Conservation (phyloP, 2,113 vertebrate species). For the Thinocorus orbignyianus region DNA sequence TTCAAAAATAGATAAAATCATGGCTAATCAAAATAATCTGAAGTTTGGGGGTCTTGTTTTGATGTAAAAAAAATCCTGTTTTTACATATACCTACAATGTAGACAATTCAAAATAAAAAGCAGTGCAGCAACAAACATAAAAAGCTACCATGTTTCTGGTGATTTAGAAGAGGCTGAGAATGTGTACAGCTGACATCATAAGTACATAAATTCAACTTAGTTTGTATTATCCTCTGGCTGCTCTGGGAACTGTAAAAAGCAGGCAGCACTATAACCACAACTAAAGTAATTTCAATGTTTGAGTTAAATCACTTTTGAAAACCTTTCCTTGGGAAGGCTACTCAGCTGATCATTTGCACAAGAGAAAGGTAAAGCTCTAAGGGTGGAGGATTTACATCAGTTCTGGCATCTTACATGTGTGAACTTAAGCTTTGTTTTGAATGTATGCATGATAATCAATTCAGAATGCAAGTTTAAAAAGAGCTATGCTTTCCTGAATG, state of each 20-base stretch:
- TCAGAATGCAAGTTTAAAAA: neutral
- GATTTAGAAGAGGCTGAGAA: neutral
- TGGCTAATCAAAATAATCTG: neutral
- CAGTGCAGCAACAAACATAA: neutral
- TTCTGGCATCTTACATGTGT: neutral
- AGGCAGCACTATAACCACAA: neutral
- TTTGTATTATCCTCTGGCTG: neutral
- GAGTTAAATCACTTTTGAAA: neutral
- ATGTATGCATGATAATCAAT: neutral
- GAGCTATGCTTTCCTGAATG: rapidly evolving
- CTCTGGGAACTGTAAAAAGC: neutral
- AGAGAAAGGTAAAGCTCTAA: neutral
- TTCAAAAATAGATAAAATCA: neutral
- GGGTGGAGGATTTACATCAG: neutral
- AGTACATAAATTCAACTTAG: neutral
- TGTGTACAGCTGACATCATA: too few species aligned
- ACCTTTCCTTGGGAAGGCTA: neutral
- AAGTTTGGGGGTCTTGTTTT: neutral
- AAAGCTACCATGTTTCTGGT: neutral
- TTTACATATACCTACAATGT: neutral
- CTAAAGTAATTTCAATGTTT: neutral
- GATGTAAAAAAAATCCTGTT: neutral
- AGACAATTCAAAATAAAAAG: neutral
- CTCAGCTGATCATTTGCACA: neutral
- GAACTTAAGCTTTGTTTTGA: neutral